Base-by-base conservation (phyloP, 2,888 invertebrate species). In the Perdita meconis region DNA sequence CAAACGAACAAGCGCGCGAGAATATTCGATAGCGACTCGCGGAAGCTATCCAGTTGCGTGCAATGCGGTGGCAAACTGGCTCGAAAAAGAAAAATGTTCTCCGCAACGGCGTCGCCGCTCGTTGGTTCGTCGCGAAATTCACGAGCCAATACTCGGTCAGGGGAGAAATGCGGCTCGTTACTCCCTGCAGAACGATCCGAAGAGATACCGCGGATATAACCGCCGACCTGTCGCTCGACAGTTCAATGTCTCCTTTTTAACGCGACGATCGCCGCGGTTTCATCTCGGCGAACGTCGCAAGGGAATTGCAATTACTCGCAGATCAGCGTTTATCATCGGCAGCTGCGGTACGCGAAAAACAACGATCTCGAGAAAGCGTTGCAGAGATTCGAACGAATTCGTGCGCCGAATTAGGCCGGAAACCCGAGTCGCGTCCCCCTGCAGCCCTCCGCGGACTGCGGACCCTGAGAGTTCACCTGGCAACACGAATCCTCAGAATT, bases 21-120 rank as follows among this genome's bases (percentile, higher is more conserved):
- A 63, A 34, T 70, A 76, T 76, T 65, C 34, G 66, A 77, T 63
- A 59, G 51, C 61, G 13, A 71, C 24, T 40, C 44, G 44, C 10
- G 44, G 65, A 61, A 71, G 30, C 44, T 34, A 55, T 47, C 59
- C 36, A 40, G 53, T 38, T 47, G 71, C 53, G 38, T n/a, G 57
- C 56, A 22, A 6, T 56, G 50, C 16, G 30, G 44, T 24, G 38
- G 50, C 42, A 13, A 42, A 50, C 47, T 34, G 40, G 22, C 4
- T 22, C 38, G 47, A 19, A 10, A 6, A 40, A 22, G 65, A 77
- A 77, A 70, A 78, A 70, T 56, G 12, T 13, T 40, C 4, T 3
- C 57, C 60, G 56, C 61, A 51, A 51, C 26, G 44, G 59, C 55
- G 61, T 12, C 42, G 42, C n/a, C n/a, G 10, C 6, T 24, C 30